Conservation (phyloP, 2,888 invertebrate genomes). For the Melieria crassipennis region DNA sequence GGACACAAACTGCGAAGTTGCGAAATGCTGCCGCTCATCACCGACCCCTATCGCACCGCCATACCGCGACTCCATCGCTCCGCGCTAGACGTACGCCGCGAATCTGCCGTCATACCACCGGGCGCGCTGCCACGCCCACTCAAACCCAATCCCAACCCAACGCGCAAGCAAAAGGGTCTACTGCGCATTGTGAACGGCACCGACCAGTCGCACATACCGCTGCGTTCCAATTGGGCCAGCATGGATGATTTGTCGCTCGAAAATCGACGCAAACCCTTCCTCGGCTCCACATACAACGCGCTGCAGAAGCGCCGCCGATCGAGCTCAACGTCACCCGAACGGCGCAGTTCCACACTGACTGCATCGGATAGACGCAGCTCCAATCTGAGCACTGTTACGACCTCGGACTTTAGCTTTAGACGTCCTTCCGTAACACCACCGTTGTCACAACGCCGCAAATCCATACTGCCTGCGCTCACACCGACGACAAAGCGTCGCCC, state of each 20-base stretch:
- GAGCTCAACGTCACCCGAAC: conserved; percentile 62
- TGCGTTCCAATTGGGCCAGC: conserved; percentile 59
- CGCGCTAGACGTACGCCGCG: conserved; percentile 50
- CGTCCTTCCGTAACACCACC: conserved; percentile 51
- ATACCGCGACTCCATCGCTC: conserved; percentile 60
- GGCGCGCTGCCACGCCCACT: conserved; percentile 54
- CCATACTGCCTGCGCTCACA: conserved; percentile 36
- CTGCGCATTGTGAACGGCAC: conserved; percentile 58
- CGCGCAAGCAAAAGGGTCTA: conserved; percentile 61
- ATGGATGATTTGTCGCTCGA: conserved; percentile 57
- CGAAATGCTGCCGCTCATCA: conserved; percentile 59
- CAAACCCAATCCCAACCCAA: conserved; percentile 61
- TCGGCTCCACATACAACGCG: conserved; percentile 43
- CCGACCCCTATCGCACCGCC: conserved; percentile 54
- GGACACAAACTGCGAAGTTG: conserved; percentile 54
- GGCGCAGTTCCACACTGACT: conserved; percentile 63
- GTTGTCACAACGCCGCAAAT: conserved; percentile 39
- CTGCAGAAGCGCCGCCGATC: conserved; percentile 52
- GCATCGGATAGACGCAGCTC: conserved; percentile 62
- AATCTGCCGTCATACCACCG: conserved; percentile 52
- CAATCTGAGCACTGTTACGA: conserved; percentile 62
- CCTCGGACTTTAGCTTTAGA: conserved; percentile 64
- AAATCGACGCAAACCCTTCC: conserved; percentile 40
- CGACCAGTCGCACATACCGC: conserved; percentile 52
- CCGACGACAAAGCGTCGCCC: conserved; percentile 39